phyloP scores from a whole-genome alignment of 2,797 vertebrate species.

The Antrozous pallidus region DNA sequence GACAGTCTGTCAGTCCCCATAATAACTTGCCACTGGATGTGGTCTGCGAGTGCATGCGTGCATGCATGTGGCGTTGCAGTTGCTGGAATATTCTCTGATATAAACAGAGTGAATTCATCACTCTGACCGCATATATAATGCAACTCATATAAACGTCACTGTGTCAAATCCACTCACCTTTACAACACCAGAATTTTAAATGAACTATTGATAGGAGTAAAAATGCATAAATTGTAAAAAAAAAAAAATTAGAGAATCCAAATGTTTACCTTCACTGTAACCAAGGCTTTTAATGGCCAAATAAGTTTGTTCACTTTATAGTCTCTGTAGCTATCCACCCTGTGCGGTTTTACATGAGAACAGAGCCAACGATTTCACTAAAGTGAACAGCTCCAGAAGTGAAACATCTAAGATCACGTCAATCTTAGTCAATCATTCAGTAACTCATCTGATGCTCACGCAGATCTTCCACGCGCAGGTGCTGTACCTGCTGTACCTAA shows the following conservation, averaged over 20 bases:
- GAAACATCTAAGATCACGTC: background rate
- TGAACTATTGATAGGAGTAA: constrained; percentile 69
- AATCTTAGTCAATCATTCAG: background rate
- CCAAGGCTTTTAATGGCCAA: constrained; percentile 47
- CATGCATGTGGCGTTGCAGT: constrained; percentile 82
- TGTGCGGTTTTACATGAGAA: background rate
- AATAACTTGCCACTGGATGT: constrained; percentile 90
- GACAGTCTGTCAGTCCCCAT: constrained; percentile 94
- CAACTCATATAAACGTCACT: constrained; percentile 76
- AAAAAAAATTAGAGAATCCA: background rate
- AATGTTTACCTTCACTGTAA: background rate
- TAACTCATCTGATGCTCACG: background rate
- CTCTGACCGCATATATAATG: constrained; percentile 78
- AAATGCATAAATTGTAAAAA: constrained; percentile 44
- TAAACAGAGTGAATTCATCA: constrained; percentile 77
- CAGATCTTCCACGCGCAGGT: background rate
- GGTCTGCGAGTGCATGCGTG: constrained; percentile 73
- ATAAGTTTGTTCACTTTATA: constrained; percentile 53
- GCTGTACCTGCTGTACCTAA: background rate
- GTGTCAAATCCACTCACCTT: constrained; percentile 76
- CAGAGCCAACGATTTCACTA: constrained; percentile 17
- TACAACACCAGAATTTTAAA: constrained; percentile 76
- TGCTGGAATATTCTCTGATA: constrained; percentile 82
- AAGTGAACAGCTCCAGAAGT: constrained; percentile 17
- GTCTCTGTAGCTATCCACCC: background rate